Percentiles rank a stretch among this genome's conserved stretches.
These are phyloP conservation scores for Etheostoma cragini DNA, from an alignment of 2,113 vertebrate species.

Conservation along the genomic window DNA sequence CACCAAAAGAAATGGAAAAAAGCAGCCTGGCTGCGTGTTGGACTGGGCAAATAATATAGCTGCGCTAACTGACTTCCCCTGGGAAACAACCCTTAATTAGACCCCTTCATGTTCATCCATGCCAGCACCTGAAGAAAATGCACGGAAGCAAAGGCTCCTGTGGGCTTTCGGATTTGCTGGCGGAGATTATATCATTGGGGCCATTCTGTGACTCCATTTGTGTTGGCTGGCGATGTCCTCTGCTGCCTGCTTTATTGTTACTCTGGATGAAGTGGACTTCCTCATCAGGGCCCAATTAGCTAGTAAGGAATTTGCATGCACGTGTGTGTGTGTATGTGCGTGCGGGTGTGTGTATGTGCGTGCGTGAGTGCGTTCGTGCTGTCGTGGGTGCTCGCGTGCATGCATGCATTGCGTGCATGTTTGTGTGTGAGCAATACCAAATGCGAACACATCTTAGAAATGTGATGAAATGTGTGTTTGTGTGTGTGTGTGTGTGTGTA, in stretches of 20 bases:
- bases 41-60: conserved; percentile 56
- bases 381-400: no score
- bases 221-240: conserved; percentile 52
- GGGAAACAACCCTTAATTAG: conserved; percentile 73
- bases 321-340: not conserved
- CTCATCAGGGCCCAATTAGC: conserved; percentile 70
- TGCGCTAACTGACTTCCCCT: conserved; percentile 38
- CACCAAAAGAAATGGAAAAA: conserved; percentile 52
- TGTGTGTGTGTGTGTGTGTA: conserved; percentile 34
- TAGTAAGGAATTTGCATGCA: no score
- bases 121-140: conserved; percentile 67
- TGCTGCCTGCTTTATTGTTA: conserved; percentile 50
- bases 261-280: conserved; percentile 48
- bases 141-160: conserved; percentile 28
- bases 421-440: not conserved
- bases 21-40: conserved; percentile 41
- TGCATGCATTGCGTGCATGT: no score
- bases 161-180: conserved; percentile 44
- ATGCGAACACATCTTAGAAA: not conserved
- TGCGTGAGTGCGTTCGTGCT: no score
- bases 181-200: conserved; percentile 57
- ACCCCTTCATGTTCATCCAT: conserved; percentile 52
- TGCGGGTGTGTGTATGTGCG: no score
- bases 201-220: conserved; percentile 49
- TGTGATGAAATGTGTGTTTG: not conserved